Evolutionary conservation across 2,113 vertebrate genomes (phyloP), one percentile per base, ranked within the genome.

Genomic region (Tringa solitaria): DNA sequence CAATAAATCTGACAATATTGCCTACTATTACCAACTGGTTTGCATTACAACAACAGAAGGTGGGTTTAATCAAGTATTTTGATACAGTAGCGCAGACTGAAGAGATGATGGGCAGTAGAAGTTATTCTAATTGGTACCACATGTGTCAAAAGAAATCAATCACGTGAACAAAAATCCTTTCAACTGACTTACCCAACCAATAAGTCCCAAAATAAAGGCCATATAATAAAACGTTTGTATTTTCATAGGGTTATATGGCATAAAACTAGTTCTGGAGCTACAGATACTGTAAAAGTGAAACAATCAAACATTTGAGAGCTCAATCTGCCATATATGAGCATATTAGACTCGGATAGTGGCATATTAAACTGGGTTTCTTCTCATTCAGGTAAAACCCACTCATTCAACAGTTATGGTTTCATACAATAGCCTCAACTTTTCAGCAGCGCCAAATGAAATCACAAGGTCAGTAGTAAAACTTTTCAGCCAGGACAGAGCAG

Each of bases 1-100:
- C 90, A 93, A 93, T 97, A 95, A 96, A 97, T 96, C 95, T 93
- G 90, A 95, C 90, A 86, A 27, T 93, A 67, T 90, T 77, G 93
- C 92, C 88, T 93, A 54, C 84, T 73, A 81, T 94, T 94, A 74
- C 90, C 94, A 91, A 96, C 76, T 95, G 96, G 12, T 96, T 93
- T 94, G 81, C 87, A 95, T 96, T 95, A 96, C 74, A 97, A 90
- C 90, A 89, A 88, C 85, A 90, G 80, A 91, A 96, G 91, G 84
- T 87, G 87, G 76, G 93, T 95, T 95, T 93, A 97, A 94, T 90
- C 94, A 96, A 84, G 93, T 76, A 92, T 95, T 95, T 88, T 93
- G 93, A 96, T 96, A 96, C 94, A 96, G 93, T 96, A 97, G 93
- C 92, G 1, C 87, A 67, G 89, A 56, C 61, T 88, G 85, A 93